A percentile compares a stretch with the other conserved stretches of the same genome.
These are phyloP conservation scores for Microctonus hyperodae DNA, from an alignment of 2,888 invertebrate species.

Conservation along the genomic window DNA sequence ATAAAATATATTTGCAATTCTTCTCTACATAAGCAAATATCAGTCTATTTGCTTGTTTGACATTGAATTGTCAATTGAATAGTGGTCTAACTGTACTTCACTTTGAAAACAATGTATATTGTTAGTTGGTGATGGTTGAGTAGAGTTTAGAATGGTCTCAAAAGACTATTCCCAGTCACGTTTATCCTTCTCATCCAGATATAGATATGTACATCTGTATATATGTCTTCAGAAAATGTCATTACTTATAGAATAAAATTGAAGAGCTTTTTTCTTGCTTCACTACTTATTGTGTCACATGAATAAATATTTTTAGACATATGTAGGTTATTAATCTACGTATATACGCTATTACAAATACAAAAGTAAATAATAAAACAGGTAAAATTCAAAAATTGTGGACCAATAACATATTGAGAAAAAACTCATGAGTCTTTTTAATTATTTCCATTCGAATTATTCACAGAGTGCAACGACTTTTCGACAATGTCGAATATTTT, in stretches of 20 bases:
- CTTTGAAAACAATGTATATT: neutral
- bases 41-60: neutral
- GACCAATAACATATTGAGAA: neutral
- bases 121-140: neutral
- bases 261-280: slow-evolving; percentile 21
- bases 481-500: slow-evolving; percentile 27
- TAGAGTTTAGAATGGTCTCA: neutral
- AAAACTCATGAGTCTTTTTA: neutral
- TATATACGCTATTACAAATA: neutral
- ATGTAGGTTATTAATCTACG: neutral
- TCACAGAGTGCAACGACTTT: slow-evolving; percentile 37
- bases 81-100: neutral
- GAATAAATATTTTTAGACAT: slow-evolving; percentile 25
- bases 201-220: neutral
- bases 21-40: neutral
- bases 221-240: slow-evolving; percentile 26
- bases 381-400: neutral
- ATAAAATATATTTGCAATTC: neutral
- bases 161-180: neutral
- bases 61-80: neutral
- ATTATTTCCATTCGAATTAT: slow-evolving; percentile 4
- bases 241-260: slow-evolving; percentile 22
- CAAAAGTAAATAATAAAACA: neutral
- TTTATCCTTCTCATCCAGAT: neutral
- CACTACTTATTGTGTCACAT: slow-evolving; percentile 4